A percentile compares a stretch with the other conserved stretches of the same genome.
Evolutionary conservation across 2,888 invertebrate species (phyloP).

Genomic region (Lasioglossum calceatum): DNA sequence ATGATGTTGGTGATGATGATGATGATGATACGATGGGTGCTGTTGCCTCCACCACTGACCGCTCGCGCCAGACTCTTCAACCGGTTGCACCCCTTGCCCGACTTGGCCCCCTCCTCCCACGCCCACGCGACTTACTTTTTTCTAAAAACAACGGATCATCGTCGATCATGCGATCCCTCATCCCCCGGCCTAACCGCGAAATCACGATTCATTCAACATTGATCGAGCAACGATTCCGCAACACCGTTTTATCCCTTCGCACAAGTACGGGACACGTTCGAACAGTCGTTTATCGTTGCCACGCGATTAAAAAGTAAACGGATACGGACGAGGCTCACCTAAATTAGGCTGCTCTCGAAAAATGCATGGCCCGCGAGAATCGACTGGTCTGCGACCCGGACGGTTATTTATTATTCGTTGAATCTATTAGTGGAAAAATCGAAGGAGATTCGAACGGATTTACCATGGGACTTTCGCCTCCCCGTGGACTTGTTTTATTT

Average conservation of each 20-base stretch:
- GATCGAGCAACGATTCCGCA: not conserved
- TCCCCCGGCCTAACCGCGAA: not conserved
- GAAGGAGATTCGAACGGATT: not conserved
- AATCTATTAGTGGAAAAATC: not conserved
- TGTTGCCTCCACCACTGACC: constrained; percentile 83
- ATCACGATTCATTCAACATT: not conserved
- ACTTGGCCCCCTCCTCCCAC: constrained; percentile 81
- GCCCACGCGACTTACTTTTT: constrained; percentile 83
- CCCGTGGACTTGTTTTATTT: no score
- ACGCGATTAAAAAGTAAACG: not conserved
- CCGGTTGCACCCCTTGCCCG: constrained; percentile 80
- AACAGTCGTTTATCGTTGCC: not conserved
- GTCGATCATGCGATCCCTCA: constrained; percentile 21
- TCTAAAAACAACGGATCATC: constrained; percentile 77
- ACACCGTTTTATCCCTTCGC: not conserved
- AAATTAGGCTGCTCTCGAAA: constrained; percentile 6
- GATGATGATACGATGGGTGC: constrained; percentile 75
- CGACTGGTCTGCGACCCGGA: not conserved
- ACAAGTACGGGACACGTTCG: not conserved
- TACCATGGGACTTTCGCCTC: not conserved
- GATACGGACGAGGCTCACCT: not conserved
- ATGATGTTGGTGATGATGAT: constrained; percentile 75
- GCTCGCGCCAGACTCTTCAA: constrained; percentile 79
- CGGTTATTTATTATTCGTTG: not conserved
- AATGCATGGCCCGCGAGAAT: not conserved